Evolutionary conservation across 2,888 invertebrate species (phyloP), one percentile per base, ranked within the genome.

Genomic region (Eremobia ochroleuca): DNA sequence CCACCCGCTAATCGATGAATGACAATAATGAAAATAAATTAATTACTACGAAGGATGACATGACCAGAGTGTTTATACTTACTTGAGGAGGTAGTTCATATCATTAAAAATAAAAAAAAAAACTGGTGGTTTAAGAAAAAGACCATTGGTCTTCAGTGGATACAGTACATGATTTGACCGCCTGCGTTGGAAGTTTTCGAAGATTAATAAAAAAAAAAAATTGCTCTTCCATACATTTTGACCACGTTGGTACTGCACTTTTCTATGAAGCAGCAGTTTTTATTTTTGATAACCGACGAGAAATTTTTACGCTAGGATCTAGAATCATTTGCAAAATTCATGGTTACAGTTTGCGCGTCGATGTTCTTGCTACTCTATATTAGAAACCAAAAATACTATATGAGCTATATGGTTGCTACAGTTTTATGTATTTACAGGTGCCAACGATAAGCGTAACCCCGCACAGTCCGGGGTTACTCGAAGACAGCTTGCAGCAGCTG

Each of bases 381-480:
- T 52, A 52, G 52, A 52, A 3, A 52, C 3, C 9, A 52, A 52
- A 25, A 52, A 52, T 9, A 25, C 21, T 25, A 8, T 55, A 15
- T 21, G 40, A 58, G 15, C 15, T 43, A 46, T 11, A 46, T 18
- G 21, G 43, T 21, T 31, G 40, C 40, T 55, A 73, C 8, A 58
- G n/a, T 28, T n/a, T 15, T 8, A 34, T 74, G 15, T 75, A 34
- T 21, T 73, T 58, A 3, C 92, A 97, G 95, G 98, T 98, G 92
- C 98, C 98, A 82, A 98, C 98, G 77, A 98, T 99, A 92, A 98
- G 98, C 95, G 98, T 99, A 85, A 98, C 98, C 77, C 98, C 98
- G 28, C 98, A 98, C 94, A 98, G 98, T 86, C 98, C 98, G 21
- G 98, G 98, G 82, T 97, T 97, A 86, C 89, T 97, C 92, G 98